Conservation (phyloP, 2,113 vertebrate genomes). For the Scalopus aquaticus region DNA sequence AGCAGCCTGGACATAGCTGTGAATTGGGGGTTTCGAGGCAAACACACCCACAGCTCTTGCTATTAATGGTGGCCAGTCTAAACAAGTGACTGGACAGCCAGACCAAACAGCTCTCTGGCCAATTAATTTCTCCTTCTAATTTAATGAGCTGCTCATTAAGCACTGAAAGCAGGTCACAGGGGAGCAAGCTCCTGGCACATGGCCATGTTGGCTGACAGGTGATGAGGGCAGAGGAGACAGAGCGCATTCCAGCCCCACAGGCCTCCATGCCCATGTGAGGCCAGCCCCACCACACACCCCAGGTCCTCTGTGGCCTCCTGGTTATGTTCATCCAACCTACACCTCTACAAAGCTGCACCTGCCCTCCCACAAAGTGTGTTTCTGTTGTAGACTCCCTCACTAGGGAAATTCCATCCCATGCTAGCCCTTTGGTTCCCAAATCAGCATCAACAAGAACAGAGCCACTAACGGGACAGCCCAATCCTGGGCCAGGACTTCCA, state of each 20-base stretch:
- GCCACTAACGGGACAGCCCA: too few relatives aligned
- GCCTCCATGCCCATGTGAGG: background rate
- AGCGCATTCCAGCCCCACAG: background rate
- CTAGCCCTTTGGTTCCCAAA: background rate
- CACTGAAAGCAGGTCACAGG: conserved; percentile 27
- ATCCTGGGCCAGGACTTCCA: background rate
- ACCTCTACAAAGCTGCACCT: background rate
- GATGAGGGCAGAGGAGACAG: background rate
- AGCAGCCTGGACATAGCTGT: conserved; percentile 18
- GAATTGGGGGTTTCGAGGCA: conserved; percentile 1
- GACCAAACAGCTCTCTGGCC: conserved; percentile 61
- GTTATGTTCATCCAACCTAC: background rate
- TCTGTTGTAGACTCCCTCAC: background rate
- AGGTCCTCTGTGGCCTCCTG: background rate
- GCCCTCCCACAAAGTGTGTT: background rate
- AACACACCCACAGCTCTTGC: background rate
- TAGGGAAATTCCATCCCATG: background rate
- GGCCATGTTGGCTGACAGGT: background rate
- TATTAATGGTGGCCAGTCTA: conserved; percentile 9
- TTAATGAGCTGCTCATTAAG: conserved; percentile 59
- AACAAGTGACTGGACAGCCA: conserved; percentile 51
- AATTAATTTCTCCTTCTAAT: conserved; percentile 33
- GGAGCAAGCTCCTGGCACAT: background rate
- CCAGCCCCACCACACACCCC: too few relatives aligned
- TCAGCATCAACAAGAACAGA: background rate